Evolutionary conservation across 2,888 invertebrate species (phyloP), one percentile per base, ranked within the genome.

Genomic region (Zygogramma bicolorata): DNA sequence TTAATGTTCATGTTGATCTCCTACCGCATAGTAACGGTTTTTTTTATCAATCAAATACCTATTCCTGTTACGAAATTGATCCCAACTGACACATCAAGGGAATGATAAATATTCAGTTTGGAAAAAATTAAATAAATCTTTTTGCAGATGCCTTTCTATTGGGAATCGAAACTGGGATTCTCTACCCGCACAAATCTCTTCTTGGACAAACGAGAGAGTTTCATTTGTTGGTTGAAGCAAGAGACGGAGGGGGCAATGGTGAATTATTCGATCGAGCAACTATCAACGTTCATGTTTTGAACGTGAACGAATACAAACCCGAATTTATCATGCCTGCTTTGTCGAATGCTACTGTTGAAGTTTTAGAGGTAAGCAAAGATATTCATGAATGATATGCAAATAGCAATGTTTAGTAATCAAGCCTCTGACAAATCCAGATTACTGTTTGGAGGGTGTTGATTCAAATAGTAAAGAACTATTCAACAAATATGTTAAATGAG

Each of bases 231-330:
- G 81, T 88, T n/a, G 91, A 92, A 75, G 97, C 95, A 0, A 90
- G 92, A 4, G 97, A 97, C 85, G 91, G 90, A 7, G 91, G 90
- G 10, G 94, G 94, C 0, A 88, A 88, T 15, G 93, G 93, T 1
- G 89, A 90, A 0, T 90, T 92, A 82, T 88, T 88, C 0, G 95
- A 93, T 82, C 88, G 88, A 0, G 93, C 96, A 0, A 88, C 88
- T n/a, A 93, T 97, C 1, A 91, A 93, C 77, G 92, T 97, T 65
- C 90, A 91, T 53, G 94, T 96, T 34, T 88, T 93, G 20, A 93
- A 93, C 71, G 94, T 95, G 0, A 96, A 96, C 87, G 92, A 94
- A 78, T 92, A 95, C 83, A 92, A 93, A 59, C 97, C 97, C 0
- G 90, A 90, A 70, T 96, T 96, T 85, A 89, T 94, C 6, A 90